These are phyloP conservation scores for Progne subis DNA, from an alignment of 2,113 vertebrate genomes.

Conservation along the genomic window DNA sequence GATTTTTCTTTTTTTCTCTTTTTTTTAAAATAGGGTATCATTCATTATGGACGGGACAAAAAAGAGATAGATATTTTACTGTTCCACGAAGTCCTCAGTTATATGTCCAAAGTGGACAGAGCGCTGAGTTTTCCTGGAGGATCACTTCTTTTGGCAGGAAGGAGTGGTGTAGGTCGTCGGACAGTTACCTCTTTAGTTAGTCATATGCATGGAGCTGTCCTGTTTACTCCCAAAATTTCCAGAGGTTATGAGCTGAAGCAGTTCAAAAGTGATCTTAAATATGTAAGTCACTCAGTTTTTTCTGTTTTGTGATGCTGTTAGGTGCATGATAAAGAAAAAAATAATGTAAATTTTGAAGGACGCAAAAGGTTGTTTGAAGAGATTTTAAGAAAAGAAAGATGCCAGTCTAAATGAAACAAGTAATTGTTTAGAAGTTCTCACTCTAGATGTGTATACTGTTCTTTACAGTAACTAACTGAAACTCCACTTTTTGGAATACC, in stretches of 20 bases:
- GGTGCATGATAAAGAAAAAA: neutral
- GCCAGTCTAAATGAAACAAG: neutral
- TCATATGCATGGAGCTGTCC: conserved; percentile 89
- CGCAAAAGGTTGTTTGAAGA: neutral
- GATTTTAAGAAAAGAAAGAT: neutral
- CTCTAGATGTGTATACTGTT: neutral
- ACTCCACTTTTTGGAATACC: neutral
- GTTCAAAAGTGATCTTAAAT: conserved; percentile 92
- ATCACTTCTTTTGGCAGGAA: conserved; percentile 91
- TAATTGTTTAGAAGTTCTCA: neutral
- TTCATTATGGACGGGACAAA: conserved; percentile 92
- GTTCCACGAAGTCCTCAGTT: conserved; percentile 92
- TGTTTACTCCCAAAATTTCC: conserved; percentile 90
- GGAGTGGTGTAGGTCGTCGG: conserved; percentile 91
- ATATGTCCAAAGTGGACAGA: conserved; percentile 87
- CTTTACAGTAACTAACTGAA: neutral
- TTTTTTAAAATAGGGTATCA: conserved; percentile 79
- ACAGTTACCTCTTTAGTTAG: conserved; percentile 88
- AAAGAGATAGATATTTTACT: conserved; percentile 88
- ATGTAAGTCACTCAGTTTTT: conserved; percentile 68
- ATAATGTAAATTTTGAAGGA: neutral
- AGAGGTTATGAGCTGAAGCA: conserved; percentile 92
- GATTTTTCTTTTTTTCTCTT: neutral
- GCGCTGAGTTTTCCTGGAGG: conserved; percentile 92
- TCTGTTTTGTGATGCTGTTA: neutral